Percentiles rank a stretch among this genome's conserved stretches.
phyloP scores from a whole-genome alignment of 92 coral and sea anemone genomes.

The Bergia sp. region DNA sequence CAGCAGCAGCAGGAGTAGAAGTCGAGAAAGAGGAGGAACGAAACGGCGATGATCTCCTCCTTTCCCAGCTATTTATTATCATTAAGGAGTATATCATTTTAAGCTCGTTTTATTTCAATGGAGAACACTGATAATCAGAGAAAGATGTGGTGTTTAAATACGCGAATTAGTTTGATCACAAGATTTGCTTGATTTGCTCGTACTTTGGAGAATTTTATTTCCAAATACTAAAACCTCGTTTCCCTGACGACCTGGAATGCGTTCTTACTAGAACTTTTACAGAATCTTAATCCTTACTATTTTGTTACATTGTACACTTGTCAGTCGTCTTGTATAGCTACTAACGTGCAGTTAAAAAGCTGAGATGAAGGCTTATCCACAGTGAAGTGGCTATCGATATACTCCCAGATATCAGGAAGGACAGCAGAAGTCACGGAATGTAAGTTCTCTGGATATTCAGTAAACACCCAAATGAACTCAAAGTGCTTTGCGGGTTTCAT shows the following conservation, averaged over 20 bases:
- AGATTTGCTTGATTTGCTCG: not conserved
- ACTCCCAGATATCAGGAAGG: too few species aligned
- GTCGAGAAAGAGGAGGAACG: constrained; percentile 37
- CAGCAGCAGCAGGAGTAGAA: constrained; percentile 38
- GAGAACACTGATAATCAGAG: not conserved
- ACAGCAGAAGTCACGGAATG: too few species aligned
- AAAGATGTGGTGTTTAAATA: not conserved
- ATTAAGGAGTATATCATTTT: not conserved
- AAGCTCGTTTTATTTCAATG: not conserved
- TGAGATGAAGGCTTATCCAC: too few species aligned
- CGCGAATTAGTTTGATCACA: not conserved
- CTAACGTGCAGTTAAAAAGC: not conserved
- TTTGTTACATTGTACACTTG: not conserved
- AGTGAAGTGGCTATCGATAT: too few species aligned
- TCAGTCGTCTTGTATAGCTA: not conserved
- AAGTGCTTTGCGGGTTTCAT: too few species aligned
- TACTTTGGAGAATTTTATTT: too few species aligned
- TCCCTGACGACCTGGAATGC: too few species aligned
- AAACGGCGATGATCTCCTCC: constrained; percentile 10
- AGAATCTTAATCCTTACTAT: not conserved
- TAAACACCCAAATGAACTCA: too few species aligned
- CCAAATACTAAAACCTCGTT: not conserved
- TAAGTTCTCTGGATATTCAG: too few species aligned
- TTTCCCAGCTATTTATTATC: not conserved
- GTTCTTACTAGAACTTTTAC: not conserved